Evolutionary conservation across 2,113 vertebrate genomes (phyloP), one percentile per base, ranked within the genome.

Genomic region (Riparia riparia): DNA sequence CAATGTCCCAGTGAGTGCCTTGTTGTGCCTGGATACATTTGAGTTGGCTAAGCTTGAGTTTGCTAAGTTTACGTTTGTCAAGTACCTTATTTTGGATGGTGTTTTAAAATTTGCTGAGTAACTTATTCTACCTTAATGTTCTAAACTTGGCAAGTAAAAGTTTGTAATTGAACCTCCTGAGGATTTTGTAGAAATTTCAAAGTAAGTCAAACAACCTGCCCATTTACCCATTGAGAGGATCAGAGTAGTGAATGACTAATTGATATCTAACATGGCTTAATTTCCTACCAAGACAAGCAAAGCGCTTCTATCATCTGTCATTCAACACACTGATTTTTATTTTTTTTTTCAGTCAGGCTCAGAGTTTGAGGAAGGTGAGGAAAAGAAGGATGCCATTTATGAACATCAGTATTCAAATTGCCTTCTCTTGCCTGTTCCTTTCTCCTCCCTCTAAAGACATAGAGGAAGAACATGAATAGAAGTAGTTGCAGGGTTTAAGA

Each of bases 11-110:
- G 25, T 51, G 11, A 58, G 37, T 31, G 17, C 44, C 31, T 58
- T 37, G 9, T 16, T 64, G 42, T 74, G 42, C 50, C 42, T 25
- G 29, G 42, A 31, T 17, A 34, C 0, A 0, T 68, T 14, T 10
- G 20, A 57, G 24, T 13, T 42, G 24, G 6, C 8, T 20, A n/a
- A n/a, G 12, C 16, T 57, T 9, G 3, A 41, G 12, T 57, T 74
- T 17, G 34, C 17, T 14, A 58, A 66, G 37, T 31, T 58, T 16
- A 25, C 44, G 3, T 51, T 60, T 32, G 32, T 10, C 3, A 68
- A 77, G 21, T 44, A 51, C 21, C 17, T 44, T 60, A 28, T 32
- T 77, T 69, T 51, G 14, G 17, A 60, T 37, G 21, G 21, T 60
- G 63, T 15, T 42, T 68, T 51, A 18, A 68, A 76, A 37, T 60